Evolutionary conservation across 2,797 vertebrate species (phyloP).

Genomic region (Sciurus vulgaris): DNA sequence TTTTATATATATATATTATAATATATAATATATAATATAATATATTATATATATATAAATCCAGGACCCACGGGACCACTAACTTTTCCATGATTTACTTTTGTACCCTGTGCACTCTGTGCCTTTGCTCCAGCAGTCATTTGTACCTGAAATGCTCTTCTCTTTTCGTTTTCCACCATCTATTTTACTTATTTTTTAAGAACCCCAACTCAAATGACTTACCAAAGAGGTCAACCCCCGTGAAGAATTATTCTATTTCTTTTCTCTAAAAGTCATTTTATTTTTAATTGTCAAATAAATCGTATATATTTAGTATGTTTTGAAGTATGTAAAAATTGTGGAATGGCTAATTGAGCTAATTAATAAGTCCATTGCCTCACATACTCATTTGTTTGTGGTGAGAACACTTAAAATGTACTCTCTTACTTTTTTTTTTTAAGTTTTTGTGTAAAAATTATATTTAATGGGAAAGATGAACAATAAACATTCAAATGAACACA

Average conservation of each 20-base stretch:
- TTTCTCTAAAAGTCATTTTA: neutral
- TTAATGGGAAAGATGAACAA: neutral
- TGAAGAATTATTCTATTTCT: conserved; percentile 22
- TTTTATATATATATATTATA: neutral
- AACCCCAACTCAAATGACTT: neutral
- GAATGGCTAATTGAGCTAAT: neutral
- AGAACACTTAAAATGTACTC: conserved; percentile 16
- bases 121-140: neutral
- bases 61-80: neutral
- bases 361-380: neutral
- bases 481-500: neutral
- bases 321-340: neutral
- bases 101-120: neutral
- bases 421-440: neutral
- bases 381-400: neutral
- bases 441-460: neutral
- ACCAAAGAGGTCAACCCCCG: neutral
- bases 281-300: neutral
- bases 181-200: conserved; percentile 33
- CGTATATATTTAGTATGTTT: neutral
- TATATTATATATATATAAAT: neutral
- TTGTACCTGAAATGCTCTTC: conserved; percentile 36
- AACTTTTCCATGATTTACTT: conserved; percentile 31
- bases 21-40: too few species aligned
- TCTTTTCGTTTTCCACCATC: neutral